Percentiles rank a stretch among this genome's conserved stretches.
Evolutionary conservation across 2,797 vertebrate genomes (phyloP).

Genomic region (Tenualosa ilisha): DNA sequence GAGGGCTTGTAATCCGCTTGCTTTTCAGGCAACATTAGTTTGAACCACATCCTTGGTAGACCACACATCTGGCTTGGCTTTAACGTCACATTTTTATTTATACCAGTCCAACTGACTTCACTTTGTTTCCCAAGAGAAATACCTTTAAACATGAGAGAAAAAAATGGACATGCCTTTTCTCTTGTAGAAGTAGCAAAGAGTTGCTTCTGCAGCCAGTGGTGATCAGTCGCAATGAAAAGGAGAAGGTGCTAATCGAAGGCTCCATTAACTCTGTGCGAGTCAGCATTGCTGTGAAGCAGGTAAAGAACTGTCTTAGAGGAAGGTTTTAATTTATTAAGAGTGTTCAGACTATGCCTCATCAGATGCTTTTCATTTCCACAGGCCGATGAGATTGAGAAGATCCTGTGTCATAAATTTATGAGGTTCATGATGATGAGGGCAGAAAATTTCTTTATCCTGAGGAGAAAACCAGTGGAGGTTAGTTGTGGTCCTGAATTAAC

Average conservation of each 20-base stretch:
- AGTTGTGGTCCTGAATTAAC: conserved; percentile 28
- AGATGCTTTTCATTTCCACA: conserved; percentile 52
- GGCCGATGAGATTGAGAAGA: conserved; percentile 99
- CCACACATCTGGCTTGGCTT: not conserved
- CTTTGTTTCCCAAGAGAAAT: not conserved
- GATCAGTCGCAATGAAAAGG: conserved; percentile 97
- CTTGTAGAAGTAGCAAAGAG: conserved; percentile 93
- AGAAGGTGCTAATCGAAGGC: conserved; percentile 95
- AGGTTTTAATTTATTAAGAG: not conserved
- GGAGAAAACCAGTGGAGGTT: conserved; percentile 96
- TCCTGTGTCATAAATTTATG: conserved; percentile 99
- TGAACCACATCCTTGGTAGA: not conserved
- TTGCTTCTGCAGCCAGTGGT: conserved; percentile 93
- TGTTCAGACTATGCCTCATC: not conserved
- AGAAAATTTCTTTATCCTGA: conserved; percentile 97
- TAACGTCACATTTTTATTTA: not conserved
- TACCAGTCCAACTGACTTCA: not conserved
- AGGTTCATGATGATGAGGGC: conserved; percentile 99
- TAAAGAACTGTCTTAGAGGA: conserved; percentile 49
- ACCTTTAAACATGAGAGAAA: not conserved
- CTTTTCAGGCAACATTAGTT: not conserved
- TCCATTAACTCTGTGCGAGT: conserved; percentile 97
- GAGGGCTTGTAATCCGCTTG: not conserved
- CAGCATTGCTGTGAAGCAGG: conserved; percentile 99
- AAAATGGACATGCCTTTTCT: not conserved